phyloP scores from a whole-genome alignment of 2,113 vertebrate genomes.

The Ia io region DNA sequence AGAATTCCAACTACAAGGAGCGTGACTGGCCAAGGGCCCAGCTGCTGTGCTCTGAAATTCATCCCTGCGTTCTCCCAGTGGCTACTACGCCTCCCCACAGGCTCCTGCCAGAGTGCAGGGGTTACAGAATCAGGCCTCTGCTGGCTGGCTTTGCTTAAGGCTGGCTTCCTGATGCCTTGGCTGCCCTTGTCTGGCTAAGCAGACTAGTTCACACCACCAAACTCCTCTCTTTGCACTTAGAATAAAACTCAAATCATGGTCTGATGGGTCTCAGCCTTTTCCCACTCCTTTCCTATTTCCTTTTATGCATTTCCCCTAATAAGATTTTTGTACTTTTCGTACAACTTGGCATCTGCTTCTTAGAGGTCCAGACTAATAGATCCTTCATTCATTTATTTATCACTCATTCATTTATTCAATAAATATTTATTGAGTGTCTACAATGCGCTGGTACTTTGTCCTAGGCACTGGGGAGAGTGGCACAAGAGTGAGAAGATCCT shows the following conservation, averaged over 20 bases:
- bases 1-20: neutral
- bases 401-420: neutral
- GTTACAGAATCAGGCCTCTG: neutral
- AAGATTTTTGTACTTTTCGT: neutral
- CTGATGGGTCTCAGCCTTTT: neutral
- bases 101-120: no score
- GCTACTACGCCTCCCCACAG: rapidly evolving
- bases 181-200: neutral
- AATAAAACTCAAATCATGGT: neutral
- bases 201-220: neutral
- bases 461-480: neutral
- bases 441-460: neutral
- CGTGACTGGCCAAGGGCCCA: neutral
- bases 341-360: neutral
- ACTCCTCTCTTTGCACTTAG: neutral
- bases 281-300: neutral
- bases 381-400: neutral
- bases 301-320: neutral
- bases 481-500: neutral
- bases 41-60: neutral
- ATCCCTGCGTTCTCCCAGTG: neutral
- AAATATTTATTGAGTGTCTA: neutral
- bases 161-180: neutral
- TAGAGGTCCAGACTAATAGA: neutral
- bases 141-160: neutral